These are phyloP conservation scores for Hypercompe scribonia DNA, from an alignment of 2,888 invertebrate genomes.

Conservation along the genomic window DNA sequence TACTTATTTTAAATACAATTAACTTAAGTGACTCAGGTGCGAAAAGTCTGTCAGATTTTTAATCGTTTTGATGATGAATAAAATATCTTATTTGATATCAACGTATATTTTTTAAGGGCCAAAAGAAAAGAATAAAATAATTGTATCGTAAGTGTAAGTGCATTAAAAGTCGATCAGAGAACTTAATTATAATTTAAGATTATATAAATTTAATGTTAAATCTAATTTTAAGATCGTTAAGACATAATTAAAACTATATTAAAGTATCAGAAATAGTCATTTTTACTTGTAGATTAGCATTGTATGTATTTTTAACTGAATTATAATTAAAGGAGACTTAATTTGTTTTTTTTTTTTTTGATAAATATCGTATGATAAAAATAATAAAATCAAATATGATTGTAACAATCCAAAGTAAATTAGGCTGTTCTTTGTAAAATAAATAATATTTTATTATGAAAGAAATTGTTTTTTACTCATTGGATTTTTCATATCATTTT, in stretches of 20 bases:
- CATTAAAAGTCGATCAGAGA: background rate
- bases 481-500: background rate
- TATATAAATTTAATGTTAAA: background rate
- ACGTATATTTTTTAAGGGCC: background rate
- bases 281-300: background rate
- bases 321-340: background rate
- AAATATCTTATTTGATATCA: background rate
- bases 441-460: slow-evolving; percentile 9
- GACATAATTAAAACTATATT: background rate
- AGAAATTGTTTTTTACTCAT: background rate
- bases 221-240: background rate
- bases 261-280: background rate
- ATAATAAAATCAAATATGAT: slow-evolving; percentile 5
- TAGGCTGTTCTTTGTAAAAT: slow-evolving; percentile 6
- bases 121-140: background rate
- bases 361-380: background rate
- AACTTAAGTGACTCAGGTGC: background rate
- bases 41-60: too few relatives aligned
- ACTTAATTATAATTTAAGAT: background rate
- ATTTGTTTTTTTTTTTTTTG: background rate
- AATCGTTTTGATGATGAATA: background rate
- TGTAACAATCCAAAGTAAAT: slow-evolving; percentile 12
- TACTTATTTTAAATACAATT: background rate
- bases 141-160: background rate
- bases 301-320: background rate